Conservation (phyloP, 2,113 vertebrate genomes). For the Pachyramphus minor region DNA sequence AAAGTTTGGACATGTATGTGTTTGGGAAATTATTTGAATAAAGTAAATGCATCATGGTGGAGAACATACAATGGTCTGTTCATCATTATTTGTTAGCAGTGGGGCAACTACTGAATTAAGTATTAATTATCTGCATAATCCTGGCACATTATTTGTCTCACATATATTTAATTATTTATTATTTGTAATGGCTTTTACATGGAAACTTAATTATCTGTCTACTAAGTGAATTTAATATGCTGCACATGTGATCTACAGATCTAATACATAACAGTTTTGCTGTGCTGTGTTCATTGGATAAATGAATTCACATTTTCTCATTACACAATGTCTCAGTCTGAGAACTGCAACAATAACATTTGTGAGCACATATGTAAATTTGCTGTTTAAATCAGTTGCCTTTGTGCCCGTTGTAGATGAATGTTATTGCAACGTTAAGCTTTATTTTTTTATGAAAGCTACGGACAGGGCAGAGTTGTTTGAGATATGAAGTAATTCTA, state of each 20-base stretch:
- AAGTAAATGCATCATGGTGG: background rate
- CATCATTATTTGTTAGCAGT: background rate
- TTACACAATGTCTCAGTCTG: background rate
- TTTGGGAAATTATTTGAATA: background rate
- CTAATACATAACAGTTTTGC: background rate
- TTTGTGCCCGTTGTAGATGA: background rate
- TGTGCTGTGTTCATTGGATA: background rate
- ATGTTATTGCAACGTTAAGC: background rate
- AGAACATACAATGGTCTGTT: background rate
- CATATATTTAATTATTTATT: slow-evolving; percentile 31
- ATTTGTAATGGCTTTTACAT: slow-evolving; percentile 15
- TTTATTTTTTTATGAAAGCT: background rate
- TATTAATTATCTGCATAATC: slow-evolving; percentile 21
- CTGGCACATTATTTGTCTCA: slow-evolving; percentile 8
- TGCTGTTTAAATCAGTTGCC: background rate
- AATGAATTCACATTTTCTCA: background rate
- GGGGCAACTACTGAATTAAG: slow-evolving; percentile 17
- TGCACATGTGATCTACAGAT: background rate
- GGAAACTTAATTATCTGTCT: background rate
- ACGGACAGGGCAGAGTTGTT: background rate
- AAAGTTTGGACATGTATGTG: background rate
- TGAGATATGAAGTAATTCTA: background rate
- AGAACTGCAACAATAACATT: background rate
- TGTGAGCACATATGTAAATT: background rate
- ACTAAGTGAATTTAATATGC: background rate